Conservation (phyloP, 2,113 vertebrate species). For the Ibidorhyncha struthersii region DNA sequence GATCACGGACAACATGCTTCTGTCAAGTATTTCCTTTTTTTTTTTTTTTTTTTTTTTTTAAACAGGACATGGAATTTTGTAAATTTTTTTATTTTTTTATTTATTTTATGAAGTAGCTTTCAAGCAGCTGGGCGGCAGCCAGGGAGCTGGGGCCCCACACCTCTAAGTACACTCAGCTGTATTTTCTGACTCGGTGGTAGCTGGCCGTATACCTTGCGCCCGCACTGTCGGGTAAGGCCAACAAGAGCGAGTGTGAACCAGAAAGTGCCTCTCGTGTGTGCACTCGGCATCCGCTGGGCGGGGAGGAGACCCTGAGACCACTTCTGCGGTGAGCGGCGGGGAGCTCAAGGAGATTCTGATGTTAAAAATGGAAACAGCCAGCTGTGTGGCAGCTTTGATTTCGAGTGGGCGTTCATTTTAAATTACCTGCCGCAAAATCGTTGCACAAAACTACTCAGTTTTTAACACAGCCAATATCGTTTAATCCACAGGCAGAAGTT, state of each 20-base stretch:
- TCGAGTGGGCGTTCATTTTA: background rate
- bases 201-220: background rate
- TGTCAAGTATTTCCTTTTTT: background rate
- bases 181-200: background rate
- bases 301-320: background rate
- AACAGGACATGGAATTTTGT: background rate
- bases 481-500: background rate
- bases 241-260: background rate
- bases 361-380: conserved; percentile 18
- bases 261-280: background rate
- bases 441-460: background rate
- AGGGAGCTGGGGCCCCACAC: background rate
- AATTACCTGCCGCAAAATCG: background rate
- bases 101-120: background rate
- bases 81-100: background rate
- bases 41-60: background rate
- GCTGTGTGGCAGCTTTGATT: background rate
- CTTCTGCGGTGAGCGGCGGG: background rate
- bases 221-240: background rate
- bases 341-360: background rate
- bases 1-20: background rate
- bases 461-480: background rate
- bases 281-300: background rate
- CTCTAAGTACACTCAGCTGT: background rate
- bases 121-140: background rate